Evolutionary conservation across 2,888 invertebrate genomes (phyloP).

Genomic region (Tryphoninae sp.): DNA sequence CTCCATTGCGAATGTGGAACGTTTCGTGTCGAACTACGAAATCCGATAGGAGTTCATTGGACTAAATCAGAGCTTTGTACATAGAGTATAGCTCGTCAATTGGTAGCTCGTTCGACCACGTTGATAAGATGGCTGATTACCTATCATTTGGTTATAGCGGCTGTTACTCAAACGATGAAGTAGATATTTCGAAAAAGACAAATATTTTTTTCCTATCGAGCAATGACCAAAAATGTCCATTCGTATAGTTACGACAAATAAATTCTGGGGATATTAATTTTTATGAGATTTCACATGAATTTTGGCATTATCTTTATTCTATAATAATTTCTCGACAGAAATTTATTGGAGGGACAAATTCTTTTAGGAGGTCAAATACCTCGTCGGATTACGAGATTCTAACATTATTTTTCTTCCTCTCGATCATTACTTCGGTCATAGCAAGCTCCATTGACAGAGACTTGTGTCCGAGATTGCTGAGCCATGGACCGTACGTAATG

Average conservation of each 20-base stretch:
- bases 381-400: not conserved
- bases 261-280: too few species aligned
- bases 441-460: conserved; percentile 24
- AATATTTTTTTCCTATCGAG: not conserved
- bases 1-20: conserved; percentile 8
- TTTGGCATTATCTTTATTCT: too few species aligned
- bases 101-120: conserved; percentile 1
- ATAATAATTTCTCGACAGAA: too few species aligned
- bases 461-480: conserved; percentile 32
- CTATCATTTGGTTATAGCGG: not conserved
- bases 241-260: too few species aligned
- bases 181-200: not conserved
- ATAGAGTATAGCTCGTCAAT: not conserved
- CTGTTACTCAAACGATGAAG: not conserved
- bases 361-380: too few species aligned
- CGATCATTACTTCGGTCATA: conserved; percentile 37
- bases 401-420: not conserved
- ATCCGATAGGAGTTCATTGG: conserved; percentile 1
- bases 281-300: too few species aligned
- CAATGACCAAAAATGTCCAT: not conserved
- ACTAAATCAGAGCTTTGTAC: not conserved
- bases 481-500: conserved; percentile 27
- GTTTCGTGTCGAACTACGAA: not conserved
- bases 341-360: too few species aligned
- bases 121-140: not conserved